These are phyloP conservation scores for Leptodirus hochenwartii DNA, from an alignment of 2,888 invertebrate species.

Conservation along the genomic window DNA sequence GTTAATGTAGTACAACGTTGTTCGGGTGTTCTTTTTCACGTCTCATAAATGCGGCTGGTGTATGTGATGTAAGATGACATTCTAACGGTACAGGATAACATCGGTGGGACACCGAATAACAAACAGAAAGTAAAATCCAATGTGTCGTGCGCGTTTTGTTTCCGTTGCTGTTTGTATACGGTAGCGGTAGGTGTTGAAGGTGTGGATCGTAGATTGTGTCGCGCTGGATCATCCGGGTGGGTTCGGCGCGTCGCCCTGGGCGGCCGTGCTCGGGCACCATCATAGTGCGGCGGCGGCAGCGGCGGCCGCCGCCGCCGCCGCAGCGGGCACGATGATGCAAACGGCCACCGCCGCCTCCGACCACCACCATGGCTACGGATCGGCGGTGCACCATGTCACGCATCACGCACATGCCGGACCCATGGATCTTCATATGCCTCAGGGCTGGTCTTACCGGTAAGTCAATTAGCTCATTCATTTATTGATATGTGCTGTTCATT, in stretches of 20 bases:
- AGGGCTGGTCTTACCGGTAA: constrained; percentile 81
- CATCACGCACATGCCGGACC: constrained; percentile 37
- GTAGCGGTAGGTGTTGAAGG: constrained; percentile 1
- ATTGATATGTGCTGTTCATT: constrained; percentile 2
- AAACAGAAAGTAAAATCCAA: constrained; percentile 17
- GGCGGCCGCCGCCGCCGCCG: constrained; percentile 26
- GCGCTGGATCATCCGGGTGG: constrained; percentile 62
- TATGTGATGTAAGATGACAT: too few relatives aligned
- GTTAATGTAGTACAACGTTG: too few relatives aligned
- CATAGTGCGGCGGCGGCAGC: constrained; percentile 28
- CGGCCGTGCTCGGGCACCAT: constrained; percentile 50
- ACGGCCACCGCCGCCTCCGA: too few relatives aligned
- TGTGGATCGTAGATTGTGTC: constrained; percentile 13
- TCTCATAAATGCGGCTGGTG: too few relatives aligned
- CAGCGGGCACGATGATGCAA: constrained; percentile 28
- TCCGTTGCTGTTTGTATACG: neutral
- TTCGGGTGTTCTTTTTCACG: too few relatives aligned
- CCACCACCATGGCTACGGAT: constrained; percentile 35
- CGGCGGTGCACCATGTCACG: constrained; percentile 36
- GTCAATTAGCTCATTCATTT: too few relatives aligned
- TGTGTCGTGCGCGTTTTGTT: constrained; percentile 14
- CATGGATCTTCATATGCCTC: constrained; percentile 84
- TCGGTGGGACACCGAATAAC: too few relatives aligned
- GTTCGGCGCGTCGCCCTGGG: constrained; percentile 58
- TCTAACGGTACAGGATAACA: too few relatives aligned